Conservation (phyloP, 1,140 invertebrate genomes). For the Lordiphosa clarofinis region DNA sequence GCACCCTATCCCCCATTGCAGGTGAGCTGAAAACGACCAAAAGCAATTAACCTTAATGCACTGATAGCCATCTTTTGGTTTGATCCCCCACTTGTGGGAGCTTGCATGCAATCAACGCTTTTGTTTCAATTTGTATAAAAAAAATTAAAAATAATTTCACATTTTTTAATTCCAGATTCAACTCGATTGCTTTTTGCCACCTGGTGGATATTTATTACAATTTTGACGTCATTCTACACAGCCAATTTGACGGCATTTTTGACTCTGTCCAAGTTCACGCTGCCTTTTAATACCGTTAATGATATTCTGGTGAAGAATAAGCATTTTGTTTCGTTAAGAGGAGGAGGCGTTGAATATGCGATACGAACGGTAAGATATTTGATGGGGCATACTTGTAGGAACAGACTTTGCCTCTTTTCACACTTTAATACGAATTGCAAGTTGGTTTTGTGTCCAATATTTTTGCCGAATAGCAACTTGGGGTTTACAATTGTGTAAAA, state of each 20-base stretch:
- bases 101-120: constrained; percentile 45
- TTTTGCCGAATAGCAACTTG: no score
- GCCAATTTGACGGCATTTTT: constrained; percentile 94
- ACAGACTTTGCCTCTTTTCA: no score
- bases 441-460: no score
- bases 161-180: constrained; percentile 83
- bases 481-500: no score
- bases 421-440: no score
- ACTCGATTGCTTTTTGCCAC: constrained; percentile 91
- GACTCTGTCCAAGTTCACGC: constrained; percentile 89
- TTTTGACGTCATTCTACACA: constrained; percentile 94
- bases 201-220: constrained; percentile 94
- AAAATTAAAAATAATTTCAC: constrained; percentile 18
- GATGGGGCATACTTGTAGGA: no score
- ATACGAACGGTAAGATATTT: constrained; percentile 82
- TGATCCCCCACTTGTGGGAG: constrained; percentile 22
- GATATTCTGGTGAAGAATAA: constrained; percentile 85
- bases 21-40: constrained; percentile 81
- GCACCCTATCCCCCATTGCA: constrained; percentile 87
- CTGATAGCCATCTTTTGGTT: constrained; percentile 39
- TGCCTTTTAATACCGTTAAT: constrained; percentile 85
- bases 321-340: constrained; percentile 85
- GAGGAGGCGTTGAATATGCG: constrained; percentile 84
- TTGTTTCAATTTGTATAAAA: constrained; percentile 57
- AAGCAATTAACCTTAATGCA: constrained; percentile 52